phyloP scores from a whole-genome alignment of 2,113 vertebrate genomes.

The Dissostichus mawsoni region DNA sequence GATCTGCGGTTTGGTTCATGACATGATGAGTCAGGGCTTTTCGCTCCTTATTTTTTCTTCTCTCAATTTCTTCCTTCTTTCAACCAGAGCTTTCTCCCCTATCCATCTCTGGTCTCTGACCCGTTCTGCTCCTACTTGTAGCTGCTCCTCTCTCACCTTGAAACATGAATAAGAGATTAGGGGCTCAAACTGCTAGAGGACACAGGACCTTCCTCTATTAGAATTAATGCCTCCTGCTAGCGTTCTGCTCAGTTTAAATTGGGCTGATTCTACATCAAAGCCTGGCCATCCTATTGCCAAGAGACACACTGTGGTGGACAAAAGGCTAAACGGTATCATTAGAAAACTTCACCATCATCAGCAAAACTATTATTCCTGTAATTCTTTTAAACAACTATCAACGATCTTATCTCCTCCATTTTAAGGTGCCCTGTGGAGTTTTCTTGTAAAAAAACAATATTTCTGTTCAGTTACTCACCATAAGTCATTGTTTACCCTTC shows the following conservation, averaged over 20 bases:
- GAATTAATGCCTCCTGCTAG: constrained; percentile 35
- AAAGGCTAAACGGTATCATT: background rate
- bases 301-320: background rate
- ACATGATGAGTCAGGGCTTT: constrained; percentile 31
- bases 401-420: background rate
- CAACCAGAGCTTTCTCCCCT: constrained; percentile 6
- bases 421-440: background rate
- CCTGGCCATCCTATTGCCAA: background rate
- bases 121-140: constrained; percentile 33
- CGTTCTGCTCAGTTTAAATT: constrained; percentile 39
- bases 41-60: constrained; percentile 13
- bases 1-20: constrained; percentile 42
- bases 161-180: constrained; percentile 72
- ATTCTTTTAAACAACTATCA: background rate
- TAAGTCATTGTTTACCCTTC: background rate
- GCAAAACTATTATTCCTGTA: background rate
- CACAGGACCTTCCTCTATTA: constrained; percentile 22
- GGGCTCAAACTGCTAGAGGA: constrained; percentile 49
- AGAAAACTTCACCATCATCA: background rate
- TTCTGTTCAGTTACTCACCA: background rate
- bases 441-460: background rate
- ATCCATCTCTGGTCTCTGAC: constrained; percentile 31
- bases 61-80: constrained; percentile 7
- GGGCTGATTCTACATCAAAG: constrained; percentile 34
- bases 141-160: constrained; percentile 32